Evolutionary conservation across 2,888 invertebrate genomes (phyloP), one percentile per base, ranked within the genome.

Genomic region (Graphium colonna): DNA sequence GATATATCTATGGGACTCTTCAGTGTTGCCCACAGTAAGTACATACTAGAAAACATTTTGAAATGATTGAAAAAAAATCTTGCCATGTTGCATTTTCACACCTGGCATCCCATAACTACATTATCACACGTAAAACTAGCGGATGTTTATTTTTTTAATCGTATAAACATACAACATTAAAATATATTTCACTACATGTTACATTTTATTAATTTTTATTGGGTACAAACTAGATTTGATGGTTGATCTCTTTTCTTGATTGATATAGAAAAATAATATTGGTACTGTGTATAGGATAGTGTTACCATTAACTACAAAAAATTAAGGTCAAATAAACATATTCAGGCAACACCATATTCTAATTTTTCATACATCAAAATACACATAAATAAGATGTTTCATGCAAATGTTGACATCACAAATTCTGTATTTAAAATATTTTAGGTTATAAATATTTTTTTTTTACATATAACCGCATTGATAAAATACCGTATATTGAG

Each of bases 201-300:
- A 38, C 31, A 17, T 46, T 46, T 5, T 45, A 41, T 21, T 5
- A 39, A 47, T 47, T 26, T n/a, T 41, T 3, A 53, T 48, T n/a
- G 49, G 45, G 16, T 54, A 54, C 10, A 54, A 54, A 54, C 54
- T 54, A 54, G 49, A 28, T 47, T 36, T 18, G 40, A 54, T 45
- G 33, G n/a, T 44, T 48, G 40, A 38, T 36, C 18, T 38, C 38
- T 36, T 36, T 13, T 38, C 38, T 36, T 33, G 39, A 12, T 46
- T 28, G 36, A 4, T n/a, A 36, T 54, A 54, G 44, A 54, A 49
- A 54, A 54, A 54, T 49, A 54, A 53, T 12, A 44, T 50, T 45
- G 54, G 49, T 49, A 54, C 39, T 33, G 54, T 54, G 38, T 45
- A 39, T 40, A 46, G 15, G 13, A 26, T 48, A 48, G 13, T 38